Evolutionary conservation across 2,888 invertebrate genomes (phyloP), one percentile per base, ranked within the genome.

Genomic region (Cerastis rubricosa): DNA sequence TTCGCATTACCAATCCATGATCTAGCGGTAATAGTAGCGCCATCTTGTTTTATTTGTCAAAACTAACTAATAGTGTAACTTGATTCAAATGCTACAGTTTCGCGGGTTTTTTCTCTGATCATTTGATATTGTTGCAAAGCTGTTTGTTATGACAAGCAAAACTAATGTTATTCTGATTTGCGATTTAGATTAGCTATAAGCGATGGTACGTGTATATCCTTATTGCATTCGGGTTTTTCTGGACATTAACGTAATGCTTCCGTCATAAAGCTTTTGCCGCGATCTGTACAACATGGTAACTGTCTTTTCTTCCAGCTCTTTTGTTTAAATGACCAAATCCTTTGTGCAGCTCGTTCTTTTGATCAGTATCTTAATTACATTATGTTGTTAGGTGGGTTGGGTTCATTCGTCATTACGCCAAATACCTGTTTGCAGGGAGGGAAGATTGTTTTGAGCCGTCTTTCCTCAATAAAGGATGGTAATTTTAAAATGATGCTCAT

Each of bases 11-110:
- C 40, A 54, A 43, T 49, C 35, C 11, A 43, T 57, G 57, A 71
- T 51, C 43, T 40, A 35, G 17, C 0, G 0, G 9, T n/a, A n/a
- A 72, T 11, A 0, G 17, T 70, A 63, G 29, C 65, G 82, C 51
- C 77, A 77, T 84, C 83, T 84, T 72, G 65, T 17, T 29, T 19
- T 9, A 25, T 25, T 35, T 22, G 3, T 11, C 0, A 6, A 12
- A 70, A 81, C 63, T 47, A 67, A 14, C 14, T 47, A 11, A n/a
- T 29, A 12, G 8, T 6, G 11, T n/a, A 29, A 35, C 22, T 59
- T 35, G 7, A 19, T 40, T 3, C 1, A 2, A 49, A 8, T 76
- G n/a, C 7, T 14, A 65, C 17, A 19, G 40, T 64, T 49, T 35
- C 1, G 9, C 14, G 22, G 49, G 25, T 47, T 49, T 64, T 40